phyloP scores from a whole-genome alignment of 2,113 vertebrate genomes.

The Pampusana beccarii region DNA sequence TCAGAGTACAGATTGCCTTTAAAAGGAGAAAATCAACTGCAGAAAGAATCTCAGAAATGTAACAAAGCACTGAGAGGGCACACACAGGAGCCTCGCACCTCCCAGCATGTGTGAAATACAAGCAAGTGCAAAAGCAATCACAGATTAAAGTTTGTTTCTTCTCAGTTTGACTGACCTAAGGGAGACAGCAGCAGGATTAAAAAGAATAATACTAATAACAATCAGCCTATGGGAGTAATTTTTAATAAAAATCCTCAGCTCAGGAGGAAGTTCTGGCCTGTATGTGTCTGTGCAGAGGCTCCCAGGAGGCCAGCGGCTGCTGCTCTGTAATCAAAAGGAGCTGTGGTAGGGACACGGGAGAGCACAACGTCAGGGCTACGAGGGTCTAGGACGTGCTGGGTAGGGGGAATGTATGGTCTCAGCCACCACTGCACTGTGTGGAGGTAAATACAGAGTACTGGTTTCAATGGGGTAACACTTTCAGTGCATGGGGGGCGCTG shows the following conservation, averaged over 20 bases:
- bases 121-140: constrained; percentile 24
- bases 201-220: constrained; percentile 24
- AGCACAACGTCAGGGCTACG: not conserved
- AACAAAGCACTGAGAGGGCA: not conserved
- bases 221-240: constrained; percentile 39
- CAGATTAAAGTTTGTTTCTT: constrained; percentile 14
- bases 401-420: not conserved
- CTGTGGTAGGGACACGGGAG: not conserved
- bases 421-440: not conserved
- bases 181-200: constrained; percentile 31
- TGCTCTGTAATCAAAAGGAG: not conserved
- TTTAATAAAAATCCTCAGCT: not conserved
- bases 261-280: not conserved
- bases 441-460: not conserved
- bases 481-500: not conserved
- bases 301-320: not conserved
- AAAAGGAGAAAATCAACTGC: not conserved
- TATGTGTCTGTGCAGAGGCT: not conserved
- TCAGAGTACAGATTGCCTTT: not conserved
- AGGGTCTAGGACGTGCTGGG: rapidly evolving
- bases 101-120: constrained; percentile 22
- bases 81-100: not conserved
- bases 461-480: not conserved
- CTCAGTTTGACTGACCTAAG: constrained; percentile 16
- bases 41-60: not conserved